phyloP scores from a whole-genome alignment of 2,113 vertebrate species.

The Xerus inauris region DNA sequence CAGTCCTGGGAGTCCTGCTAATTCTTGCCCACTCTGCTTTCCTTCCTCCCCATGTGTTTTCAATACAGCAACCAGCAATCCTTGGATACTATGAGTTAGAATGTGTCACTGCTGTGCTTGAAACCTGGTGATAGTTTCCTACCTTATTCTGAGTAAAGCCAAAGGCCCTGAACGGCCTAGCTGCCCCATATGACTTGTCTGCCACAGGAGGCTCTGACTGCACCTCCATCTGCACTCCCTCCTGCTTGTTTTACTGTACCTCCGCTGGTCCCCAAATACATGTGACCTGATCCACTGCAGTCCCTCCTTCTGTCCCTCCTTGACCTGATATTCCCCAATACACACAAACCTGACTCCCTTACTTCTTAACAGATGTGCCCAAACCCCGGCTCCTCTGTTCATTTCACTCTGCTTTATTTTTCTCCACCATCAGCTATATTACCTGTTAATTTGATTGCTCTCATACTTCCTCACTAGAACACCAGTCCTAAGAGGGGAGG shows the following conservation, averaged over 20 bases:
- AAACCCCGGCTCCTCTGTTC: background rate
- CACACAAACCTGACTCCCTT: rapidly evolving
- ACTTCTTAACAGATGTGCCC: background rate
- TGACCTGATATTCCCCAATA: background rate
- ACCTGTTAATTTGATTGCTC: no score
- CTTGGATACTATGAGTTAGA: background rate
- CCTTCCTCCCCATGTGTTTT: background rate
- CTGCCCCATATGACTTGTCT: rapidly evolving
- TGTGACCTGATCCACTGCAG: rapidly evolving
- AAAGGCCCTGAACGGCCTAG: background rate
- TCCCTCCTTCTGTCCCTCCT: background rate
- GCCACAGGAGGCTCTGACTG: background rate
- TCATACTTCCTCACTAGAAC: background rate
- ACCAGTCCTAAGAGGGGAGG: background rate
- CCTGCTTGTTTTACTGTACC: background rate
- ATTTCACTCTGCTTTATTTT: background rate
- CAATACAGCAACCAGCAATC: background rate
- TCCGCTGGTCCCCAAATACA: background rate
- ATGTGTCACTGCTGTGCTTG: background rate
- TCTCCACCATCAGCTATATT: background rate
- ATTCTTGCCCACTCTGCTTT: background rate
- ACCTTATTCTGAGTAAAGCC: background rate
- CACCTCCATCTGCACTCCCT: rapidly evolving
- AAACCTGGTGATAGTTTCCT: background rate
- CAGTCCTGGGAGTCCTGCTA: background rate